Conservation (phyloP, 2,888 invertebrate species). For the Anthophora plumipes region DNA sequence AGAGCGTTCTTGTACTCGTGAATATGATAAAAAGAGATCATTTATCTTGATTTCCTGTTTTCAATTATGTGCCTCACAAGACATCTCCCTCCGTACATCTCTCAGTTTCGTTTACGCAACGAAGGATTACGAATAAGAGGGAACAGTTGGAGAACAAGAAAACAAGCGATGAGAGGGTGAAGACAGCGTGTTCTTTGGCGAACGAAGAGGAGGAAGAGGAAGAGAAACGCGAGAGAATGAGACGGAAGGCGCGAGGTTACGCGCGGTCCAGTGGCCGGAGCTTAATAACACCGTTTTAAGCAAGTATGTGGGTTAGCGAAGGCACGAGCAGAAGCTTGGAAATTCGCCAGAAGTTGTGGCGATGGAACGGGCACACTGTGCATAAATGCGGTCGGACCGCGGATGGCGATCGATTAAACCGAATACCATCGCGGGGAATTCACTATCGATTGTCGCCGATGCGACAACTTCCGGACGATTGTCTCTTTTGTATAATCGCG, state of each 20-base stretch:
- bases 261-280: conserved; percentile 32
- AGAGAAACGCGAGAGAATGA: neutral
- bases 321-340: conserved; percentile 60
- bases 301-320: conserved; percentile 67
- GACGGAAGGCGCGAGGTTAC: conserved; percentile 39
- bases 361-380: conserved; percentile 19
- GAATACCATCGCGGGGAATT: conserved; percentile 44
- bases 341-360: conserved; percentile 61
- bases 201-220: neutral
- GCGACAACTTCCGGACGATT: conserved; percentile 45
- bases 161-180: neutral
- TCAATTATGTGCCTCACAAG: neutral
- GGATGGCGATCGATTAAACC: conserved; percentile 53
- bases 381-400: conserved; percentile 60
- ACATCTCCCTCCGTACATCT: conserved; percentile 29
- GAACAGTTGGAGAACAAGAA: neutral
- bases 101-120: conserved; percentile 45
- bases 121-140: conserved; percentile 24
- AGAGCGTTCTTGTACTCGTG: neutral
- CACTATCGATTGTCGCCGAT: conserved; percentile 45
- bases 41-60: neutral
- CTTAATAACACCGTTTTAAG: conserved; percentile 62
- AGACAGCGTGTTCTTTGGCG: neutral
- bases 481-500: neutral
- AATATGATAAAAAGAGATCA: too few relatives aligned